Base-by-base conservation (phyloP, 2,113 vertebrate species). In the Fulmarus glacialis region DNA sequence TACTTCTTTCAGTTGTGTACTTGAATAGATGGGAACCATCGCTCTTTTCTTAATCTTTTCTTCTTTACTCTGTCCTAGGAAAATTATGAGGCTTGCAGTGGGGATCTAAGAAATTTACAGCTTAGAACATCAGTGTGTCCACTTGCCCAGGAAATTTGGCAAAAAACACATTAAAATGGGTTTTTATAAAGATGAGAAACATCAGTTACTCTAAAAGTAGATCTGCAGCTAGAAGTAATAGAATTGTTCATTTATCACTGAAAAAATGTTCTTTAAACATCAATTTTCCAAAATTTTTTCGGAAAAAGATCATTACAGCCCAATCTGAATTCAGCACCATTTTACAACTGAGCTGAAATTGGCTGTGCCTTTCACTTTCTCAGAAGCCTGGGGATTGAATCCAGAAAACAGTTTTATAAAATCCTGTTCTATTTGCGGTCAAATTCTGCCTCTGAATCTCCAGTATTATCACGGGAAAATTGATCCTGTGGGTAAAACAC, bases 371-470 rank as follows among this genome's bases (percentile, higher is more conserved):
- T 94, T 90, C 58, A 52, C 42, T 91, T 90, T 82, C 56, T 72
- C 72, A 84, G 60, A 95, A 89, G 52, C 67, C 78, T 63, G 38
- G 36, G 30, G 27, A 77, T 2, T 19, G 36, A 89, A 87, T 94
- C 90, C 87, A 93, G 66, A 85, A 95, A 90, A 66, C 11, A 60
- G 26, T 63, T 92, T 93, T 92, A 75, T 40, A 85, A 87, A 91
- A 78, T 77, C 38, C 58, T 81, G 36, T 93, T 93, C 38, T 94
- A 67, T 75, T 87, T 96, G 47, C 2, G 7, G 67, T 81, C 38
- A 88, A 71, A 83, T 93, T 83, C 60, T 48, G 48, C 22, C 38
- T 84, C 11, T 0, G 1, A 48, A 86, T 87, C 52, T 67, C 55
- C n/a, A 26, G 26, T 43, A 42, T 11, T 59, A 26, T n/a, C 23